A percentile compares a stretch with the other conserved stretches of the same genome.
Conservation (phyloP, 1,140 invertebrate species). For the Caenorhabditis briggsae region DNA sequence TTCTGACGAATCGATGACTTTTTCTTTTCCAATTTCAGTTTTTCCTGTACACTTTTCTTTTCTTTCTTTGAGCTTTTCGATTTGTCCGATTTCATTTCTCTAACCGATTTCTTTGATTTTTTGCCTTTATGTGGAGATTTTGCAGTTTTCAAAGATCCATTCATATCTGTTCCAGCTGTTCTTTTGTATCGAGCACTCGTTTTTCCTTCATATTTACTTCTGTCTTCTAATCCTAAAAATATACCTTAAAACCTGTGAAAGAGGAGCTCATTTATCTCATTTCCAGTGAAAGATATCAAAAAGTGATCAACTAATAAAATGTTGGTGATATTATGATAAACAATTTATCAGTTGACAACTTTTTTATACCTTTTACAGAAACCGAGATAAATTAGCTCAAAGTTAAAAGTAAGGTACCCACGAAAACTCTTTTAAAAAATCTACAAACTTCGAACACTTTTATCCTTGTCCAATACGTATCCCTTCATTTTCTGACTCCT, state of each 20-base stretch:
- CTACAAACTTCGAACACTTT: constrained; percentile 9
- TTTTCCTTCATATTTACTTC: background rate
- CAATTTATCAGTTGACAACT: no score
- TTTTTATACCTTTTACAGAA: no score
- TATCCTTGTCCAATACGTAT: background rate
- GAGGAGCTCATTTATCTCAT: background rate
- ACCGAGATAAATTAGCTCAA: no score
- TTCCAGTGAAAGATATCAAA: no score
- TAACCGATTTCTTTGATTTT: background rate
- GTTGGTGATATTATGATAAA: no score
- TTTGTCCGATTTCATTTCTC: background rate
- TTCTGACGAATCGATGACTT: background rate
- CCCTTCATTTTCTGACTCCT: background rate
- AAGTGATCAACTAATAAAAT: no score
- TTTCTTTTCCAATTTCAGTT: constrained; percentile 19
- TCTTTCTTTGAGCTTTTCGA: background rate
- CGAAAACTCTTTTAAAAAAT: background rate
- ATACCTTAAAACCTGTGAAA: background rate
- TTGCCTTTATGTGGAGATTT: background rate
- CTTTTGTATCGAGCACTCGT: background rate
- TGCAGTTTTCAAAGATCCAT: background rate
- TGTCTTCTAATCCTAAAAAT: background rate
- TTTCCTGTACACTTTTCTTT: background rate
- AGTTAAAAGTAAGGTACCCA: no score
- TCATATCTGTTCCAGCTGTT: background rate